These are phyloP conservation scores for Karalla daura DNA, from an alignment of 2,797 vertebrate species.

Conservation along the genomic window DNA sequence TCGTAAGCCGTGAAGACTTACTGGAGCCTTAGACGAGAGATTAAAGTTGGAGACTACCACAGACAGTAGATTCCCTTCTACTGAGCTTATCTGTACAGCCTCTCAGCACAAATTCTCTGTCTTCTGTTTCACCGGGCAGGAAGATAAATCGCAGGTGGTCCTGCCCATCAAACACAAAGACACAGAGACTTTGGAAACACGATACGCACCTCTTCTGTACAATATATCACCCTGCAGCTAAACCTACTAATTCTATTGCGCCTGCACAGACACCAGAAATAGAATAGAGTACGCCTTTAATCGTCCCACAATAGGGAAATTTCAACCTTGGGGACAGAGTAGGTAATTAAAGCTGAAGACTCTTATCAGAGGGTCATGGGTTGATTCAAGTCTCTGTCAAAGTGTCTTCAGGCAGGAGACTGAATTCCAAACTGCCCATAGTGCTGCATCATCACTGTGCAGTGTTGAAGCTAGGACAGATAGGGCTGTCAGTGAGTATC, in stretches of 20 bases:
- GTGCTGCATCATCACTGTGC: no score
- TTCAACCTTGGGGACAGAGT: neutral
- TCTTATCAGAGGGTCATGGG: no score
- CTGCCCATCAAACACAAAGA: constrained; percentile 8
- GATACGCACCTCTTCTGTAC: constrained; percentile 11
- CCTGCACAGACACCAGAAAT: neutral
- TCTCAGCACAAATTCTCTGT: constrained; percentile 16
- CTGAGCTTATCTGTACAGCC: constrained; percentile 33
- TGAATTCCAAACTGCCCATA: no score
- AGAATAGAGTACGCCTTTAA: no score
- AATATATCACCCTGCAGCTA: neutral
- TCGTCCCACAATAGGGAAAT: no score
- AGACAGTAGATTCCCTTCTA: constrained; percentile 29
- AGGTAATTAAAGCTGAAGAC: constrained; percentile 42
- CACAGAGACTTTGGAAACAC: neutral
- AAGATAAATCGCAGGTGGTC: constrained; percentile 19
- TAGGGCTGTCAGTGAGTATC: no score
- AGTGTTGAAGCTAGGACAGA: no score
- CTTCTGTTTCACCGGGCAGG: constrained; percentile 42
- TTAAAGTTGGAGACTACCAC: constrained; percentile 21
- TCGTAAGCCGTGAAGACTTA: constrained; percentile 13
- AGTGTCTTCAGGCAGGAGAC: no score
- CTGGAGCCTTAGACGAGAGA: constrained; percentile 6
- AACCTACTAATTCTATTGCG: neutral
- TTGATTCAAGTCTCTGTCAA: no score